Base-by-base conservation (phyloP, 1,140 invertebrate genomes). In the Lepidurus arcticus region DNA sequence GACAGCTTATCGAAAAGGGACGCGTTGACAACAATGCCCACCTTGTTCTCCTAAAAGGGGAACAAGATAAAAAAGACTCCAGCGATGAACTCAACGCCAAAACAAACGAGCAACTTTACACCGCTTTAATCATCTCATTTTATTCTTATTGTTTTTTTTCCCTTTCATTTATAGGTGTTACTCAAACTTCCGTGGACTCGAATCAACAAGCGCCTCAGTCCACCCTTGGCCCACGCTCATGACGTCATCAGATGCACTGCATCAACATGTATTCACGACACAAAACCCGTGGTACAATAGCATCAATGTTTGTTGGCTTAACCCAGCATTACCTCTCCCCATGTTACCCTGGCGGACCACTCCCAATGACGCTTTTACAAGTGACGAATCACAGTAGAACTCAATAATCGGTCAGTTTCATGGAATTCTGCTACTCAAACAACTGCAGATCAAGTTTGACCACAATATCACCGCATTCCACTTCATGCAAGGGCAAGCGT, bases 361-460 rank as follows among this genome's bases (percentile, higher is more conserved):
- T 65, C 16, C 53, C 53, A 65, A 21, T 65, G 53, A 65, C 21
- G 16, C 53, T 65, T 65, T 21, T 21, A 65, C 21, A 65, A 65
- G 53, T 65, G 53, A 65, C 53, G 53, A 65, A 7, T 65, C 53
- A 65, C 53, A 65, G 21, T 65, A 21, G 21, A 16, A 65, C 26
- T 43, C 13, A 74, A 43, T 43, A 13, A 74, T 13, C 26, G 1
- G 13, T 9, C 42, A 74, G 26, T 74, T 74, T 74, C 5, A 10
- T 16, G 6, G 75, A 75, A 53, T 79, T 78, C 73, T 77, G 45
- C 65, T 47, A 65, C 53, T 87, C 86, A 85, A 92, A 93, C 24
- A 93, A 84, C 81, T 91, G 90, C 65, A 93, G 85, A 84, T 93
- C 91, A 65, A 93, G 85, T 84, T 93, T 93, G 26, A 93, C 86